Conservation (phyloP, 2,888 invertebrate genomes). For the Megastigmus dorsalis region DNA sequence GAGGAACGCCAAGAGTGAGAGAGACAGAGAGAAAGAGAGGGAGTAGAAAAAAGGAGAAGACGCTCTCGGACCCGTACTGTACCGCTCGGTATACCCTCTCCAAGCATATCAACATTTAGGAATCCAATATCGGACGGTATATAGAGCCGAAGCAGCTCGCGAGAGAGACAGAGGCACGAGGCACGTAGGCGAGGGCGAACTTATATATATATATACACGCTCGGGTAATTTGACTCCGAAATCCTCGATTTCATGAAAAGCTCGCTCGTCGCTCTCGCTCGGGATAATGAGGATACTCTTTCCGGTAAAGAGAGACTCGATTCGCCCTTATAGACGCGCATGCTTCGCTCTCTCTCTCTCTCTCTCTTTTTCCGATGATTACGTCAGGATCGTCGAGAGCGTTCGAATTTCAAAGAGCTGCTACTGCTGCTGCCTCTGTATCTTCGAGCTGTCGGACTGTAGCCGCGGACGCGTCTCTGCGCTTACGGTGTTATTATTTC, state of each 20-base stretch:
- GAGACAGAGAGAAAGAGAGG: background rate
- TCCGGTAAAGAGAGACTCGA: conserved; percentile 43
- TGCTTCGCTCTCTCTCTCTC: background rate
- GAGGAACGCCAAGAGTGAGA: conserved; percentile 22
- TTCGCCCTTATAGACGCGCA: background rate
- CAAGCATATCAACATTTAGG: conserved; percentile 65
- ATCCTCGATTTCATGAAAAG: conserved; percentile 57
- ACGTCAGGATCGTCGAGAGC: conserved; percentile 11
- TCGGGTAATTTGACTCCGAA: conserved; percentile 67
- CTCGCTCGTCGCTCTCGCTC: conserved; percentile 44
- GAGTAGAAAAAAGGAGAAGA: background rate
- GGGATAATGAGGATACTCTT: conserved; percentile 63
- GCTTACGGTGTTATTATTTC: no score
- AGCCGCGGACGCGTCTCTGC: no score
- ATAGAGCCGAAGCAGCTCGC: background rate
- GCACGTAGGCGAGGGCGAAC: conserved; percentile 49
- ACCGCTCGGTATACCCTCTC: no score
- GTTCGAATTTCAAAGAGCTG: conserved; percentile 49
- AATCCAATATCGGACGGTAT: conserved; percentile 65
- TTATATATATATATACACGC: no score
- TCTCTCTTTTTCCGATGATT: conserved; percentile 21
- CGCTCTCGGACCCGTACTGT: no score
- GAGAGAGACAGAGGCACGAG: no score
- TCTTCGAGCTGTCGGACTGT: no score
- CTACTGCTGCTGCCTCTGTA: background rate